A percentile compares a stretch with the other conserved stretches of the same genome.
phyloP scores from a whole-genome alignment of 2,113 vertebrate species.

The Forbesichthys agassizii region DNA sequence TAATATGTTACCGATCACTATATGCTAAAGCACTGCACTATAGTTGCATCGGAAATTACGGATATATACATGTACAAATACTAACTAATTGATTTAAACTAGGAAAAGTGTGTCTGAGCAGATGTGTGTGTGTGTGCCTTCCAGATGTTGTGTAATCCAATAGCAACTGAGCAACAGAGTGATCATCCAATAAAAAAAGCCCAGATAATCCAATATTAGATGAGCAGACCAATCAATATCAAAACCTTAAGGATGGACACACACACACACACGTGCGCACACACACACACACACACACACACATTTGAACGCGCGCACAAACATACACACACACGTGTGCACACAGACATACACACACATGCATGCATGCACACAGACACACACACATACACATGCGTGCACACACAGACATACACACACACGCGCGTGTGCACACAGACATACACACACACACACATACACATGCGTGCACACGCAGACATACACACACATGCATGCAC shows the following conservation, averaged over 20 bases:
- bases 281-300: neutral
- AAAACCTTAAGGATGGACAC: neutral
- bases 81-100: neutral
- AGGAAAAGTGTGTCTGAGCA: neutral
- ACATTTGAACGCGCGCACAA: no score
- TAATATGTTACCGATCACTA: neutral
- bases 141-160: conserved; percentile 25
- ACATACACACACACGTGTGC: neutral
- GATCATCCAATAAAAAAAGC: conserved; percentile 7
- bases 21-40: neutral
- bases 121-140: neutral
- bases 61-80: no score
- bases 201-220: conserved; percentile 28
- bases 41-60: no score
- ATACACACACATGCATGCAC: conserved; percentile 1
- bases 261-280: neutral
- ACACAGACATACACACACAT: neutral
- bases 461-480: no score
- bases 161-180: conserved; percentile 1
- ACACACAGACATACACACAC: neutral
- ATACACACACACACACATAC: neutral
- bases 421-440: neutral
- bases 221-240: conserved; percentile 19
- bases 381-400: neutral
- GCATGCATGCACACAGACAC: neutral